These are phyloP conservation scores for Tineola bisselliella DNA, from an alignment of 2,888 invertebrate genomes.

Conservation along the genomic window DNA sequence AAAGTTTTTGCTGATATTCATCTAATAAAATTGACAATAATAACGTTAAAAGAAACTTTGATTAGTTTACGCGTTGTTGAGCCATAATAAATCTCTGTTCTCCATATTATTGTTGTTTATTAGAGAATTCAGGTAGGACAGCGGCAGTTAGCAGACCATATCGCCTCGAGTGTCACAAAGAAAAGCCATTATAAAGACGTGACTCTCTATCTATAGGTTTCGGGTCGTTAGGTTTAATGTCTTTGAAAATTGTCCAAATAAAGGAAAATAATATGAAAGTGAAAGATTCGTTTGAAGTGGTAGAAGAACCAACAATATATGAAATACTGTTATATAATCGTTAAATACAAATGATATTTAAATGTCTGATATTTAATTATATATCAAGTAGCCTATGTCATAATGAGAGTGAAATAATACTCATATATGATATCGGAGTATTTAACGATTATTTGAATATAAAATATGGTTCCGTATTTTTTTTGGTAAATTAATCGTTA, in stretches of 20 bases:
- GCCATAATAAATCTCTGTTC: no score
- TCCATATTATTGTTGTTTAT: no score
- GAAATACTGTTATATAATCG: background rate
- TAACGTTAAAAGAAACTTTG: no score
- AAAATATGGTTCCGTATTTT: background rate
- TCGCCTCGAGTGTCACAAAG: background rate
- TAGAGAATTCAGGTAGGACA: background rate
- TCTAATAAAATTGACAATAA: no score
- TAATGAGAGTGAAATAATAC: background rate
- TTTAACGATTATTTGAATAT: background rate
- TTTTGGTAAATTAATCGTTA: no score
- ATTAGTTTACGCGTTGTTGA: background rate
- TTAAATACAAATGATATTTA: background rate
- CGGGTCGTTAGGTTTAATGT: conserved; percentile 4
- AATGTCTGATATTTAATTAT: conserved; percentile 3
- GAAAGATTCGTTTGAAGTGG: background rate
- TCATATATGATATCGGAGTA: background rate
- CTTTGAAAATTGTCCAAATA: conserved; percentile 7
- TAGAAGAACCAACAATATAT: background rate
- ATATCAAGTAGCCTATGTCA: background rate
- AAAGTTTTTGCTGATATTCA: no score
- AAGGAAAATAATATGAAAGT: conserved; percentile 4
- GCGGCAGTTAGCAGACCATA: background rate
- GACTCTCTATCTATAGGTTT: background rate
- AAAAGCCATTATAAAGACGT: background rate